Evolutionary conservation across 2,797 vertebrate species (phyloP).

Genomic region (Diceros bicornis): DNA sequence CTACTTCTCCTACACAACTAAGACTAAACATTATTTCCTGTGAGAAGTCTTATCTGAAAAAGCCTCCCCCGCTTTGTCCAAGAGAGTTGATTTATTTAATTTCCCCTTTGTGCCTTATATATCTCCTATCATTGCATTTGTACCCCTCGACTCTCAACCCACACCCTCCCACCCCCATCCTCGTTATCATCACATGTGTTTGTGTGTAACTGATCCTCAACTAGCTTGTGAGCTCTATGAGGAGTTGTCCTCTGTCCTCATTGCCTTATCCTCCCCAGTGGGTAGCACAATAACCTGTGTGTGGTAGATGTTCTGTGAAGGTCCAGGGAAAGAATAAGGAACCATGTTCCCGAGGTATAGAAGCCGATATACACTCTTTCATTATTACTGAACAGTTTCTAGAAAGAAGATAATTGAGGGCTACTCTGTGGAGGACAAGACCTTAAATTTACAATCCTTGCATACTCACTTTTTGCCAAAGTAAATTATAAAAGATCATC

Average conservation of each 20-base stretch:
- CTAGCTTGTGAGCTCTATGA: not conserved
- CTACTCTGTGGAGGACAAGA: not conserved
- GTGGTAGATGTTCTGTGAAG: not conserved
- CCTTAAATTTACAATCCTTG: not conserved
- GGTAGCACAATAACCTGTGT: no score
- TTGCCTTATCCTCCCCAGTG: not conserved
- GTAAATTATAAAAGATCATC: not conserved
- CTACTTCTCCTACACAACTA: not conserved
- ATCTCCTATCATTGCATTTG: not conserved
- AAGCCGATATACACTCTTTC: not conserved
- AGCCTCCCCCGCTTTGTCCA: not conserved
- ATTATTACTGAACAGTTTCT: not conserved
- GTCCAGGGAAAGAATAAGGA: not conserved
- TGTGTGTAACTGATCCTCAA: not conserved
- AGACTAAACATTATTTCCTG: not conserved
- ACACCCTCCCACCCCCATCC: not conserved
- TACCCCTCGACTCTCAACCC: not conserved
- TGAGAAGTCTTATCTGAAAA: not conserved
- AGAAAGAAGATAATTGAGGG: not conserved
- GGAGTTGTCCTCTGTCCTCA: not conserved
- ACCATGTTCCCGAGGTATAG: not conserved
- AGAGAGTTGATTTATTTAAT: not conserved
- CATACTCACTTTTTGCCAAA: not conserved
- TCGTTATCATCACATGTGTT: not conserved
- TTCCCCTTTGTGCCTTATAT: not conserved